A percentile compares a stretch with the other conserved stretches of the same genome.
Evolutionary conservation across 2,113 vertebrate species (phyloP).

Genomic region (Gorilla gorilla): DNA sequence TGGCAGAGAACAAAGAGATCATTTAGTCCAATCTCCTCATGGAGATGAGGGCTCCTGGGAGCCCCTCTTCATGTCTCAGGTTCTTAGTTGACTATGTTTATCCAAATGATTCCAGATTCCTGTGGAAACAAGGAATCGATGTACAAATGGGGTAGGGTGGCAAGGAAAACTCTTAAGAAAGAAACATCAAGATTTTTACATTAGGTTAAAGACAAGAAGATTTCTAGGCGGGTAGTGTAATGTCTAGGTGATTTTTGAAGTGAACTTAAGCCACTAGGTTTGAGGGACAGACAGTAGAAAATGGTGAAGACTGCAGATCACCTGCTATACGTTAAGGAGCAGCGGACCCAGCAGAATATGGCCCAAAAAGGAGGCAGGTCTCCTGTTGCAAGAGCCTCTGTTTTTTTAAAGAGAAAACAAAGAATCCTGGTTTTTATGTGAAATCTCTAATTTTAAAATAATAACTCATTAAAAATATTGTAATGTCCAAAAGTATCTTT

Average conservation of each 20-base stretch:
- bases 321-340: neutral
- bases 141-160: neutral
- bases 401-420: neutral
- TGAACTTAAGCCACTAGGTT: neutral
- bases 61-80: neutral
- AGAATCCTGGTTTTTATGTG: neutral
- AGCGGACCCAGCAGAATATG: neutral
- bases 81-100: neutral
- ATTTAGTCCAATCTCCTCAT: neutral
- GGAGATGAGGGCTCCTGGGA: neutral
- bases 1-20: neutral
- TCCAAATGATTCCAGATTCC: neutral
- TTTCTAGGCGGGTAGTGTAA: neutral
- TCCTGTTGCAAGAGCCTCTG: neutral
- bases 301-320: neutral
- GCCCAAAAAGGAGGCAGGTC: accelerated
- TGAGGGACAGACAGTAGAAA: neutral
- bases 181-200: neutral
- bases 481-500: neutral
- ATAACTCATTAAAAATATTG: neutral
- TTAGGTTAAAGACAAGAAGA: neutral
- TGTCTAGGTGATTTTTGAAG: neutral
- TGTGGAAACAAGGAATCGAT: neutral
- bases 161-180: neutral
- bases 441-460: constrained; percentile 26